phyloP scores from a whole-genome alignment of 2,797 vertebrate species.

The Chloroceryle inda region DNA sequence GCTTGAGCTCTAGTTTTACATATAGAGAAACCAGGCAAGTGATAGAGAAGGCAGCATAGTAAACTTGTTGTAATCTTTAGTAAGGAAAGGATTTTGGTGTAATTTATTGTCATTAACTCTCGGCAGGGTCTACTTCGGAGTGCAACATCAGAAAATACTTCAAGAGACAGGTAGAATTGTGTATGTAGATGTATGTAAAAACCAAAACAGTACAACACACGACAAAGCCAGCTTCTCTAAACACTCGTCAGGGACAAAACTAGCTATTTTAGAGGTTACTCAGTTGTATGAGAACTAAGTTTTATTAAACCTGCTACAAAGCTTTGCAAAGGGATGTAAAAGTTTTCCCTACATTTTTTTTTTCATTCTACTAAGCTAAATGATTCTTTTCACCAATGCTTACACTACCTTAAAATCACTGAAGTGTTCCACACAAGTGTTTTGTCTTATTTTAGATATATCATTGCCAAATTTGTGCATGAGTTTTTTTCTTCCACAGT shows the following conservation, averaged over 20 bases:
- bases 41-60: neutral
- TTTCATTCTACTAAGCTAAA: neutral
- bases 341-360: neutral
- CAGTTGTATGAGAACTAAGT: neutral
- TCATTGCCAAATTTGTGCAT: neutral
- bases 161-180: neutral
- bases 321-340: neutral
- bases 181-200: neutral
- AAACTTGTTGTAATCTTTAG: neutral
- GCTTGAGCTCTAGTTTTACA: neutral
- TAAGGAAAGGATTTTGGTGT: neutral
- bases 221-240: neutral
- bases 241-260: neutral
- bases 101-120: neutral
- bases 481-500: neutral
- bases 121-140: neutral
- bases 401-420: neutral
- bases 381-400: neutral
- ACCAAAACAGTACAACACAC: neutral
- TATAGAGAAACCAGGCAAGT: neutral
- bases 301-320: neutral
- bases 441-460: neutral
- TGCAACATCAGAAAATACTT: neutral
- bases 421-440: neutral
- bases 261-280: neutral